Evolutionary conservation across 2,797 vertebrate species (phyloP).

Genomic region (Pangasius sanitwongsei): DNA sequence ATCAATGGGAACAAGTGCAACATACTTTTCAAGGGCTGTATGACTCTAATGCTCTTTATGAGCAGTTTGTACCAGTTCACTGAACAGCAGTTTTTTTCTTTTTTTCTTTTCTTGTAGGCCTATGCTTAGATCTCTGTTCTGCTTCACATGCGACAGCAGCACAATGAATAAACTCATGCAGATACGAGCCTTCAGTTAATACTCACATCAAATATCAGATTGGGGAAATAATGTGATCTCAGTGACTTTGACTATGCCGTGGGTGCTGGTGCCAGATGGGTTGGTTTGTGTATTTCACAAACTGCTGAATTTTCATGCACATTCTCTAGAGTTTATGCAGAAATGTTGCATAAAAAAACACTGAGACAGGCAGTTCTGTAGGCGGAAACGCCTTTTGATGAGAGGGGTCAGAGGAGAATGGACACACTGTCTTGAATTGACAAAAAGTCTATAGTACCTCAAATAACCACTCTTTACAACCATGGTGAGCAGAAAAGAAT

Average conservation of each 20-base stretch:
- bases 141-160: neutral
- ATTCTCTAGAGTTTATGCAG: neutral
- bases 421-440: neutral
- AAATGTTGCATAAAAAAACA: neutral
- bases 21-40: neutral
- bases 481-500: neutral
- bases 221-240: neutral
- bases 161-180: neutral
- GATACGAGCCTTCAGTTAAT: neutral
- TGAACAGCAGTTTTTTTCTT: neutral
- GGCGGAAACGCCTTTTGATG: neutral
- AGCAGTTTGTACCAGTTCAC: neutral
- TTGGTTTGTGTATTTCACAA: neutral
- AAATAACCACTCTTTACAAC: neutral
- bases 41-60: neutral
- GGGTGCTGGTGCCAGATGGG: neutral
- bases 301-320: neutral
- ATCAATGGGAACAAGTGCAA: slow-evolving; percentile 12
- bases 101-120: neutral
- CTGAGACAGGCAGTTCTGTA: neutral
- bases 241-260: neutral
- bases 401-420: neutral
- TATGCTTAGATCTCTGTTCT: neutral
- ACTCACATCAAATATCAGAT: neutral
- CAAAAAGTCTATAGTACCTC: neutral